phyloP scores from a whole-genome alignment of 2,113 vertebrate species.

The Himantopus leucocephalus region DNA sequence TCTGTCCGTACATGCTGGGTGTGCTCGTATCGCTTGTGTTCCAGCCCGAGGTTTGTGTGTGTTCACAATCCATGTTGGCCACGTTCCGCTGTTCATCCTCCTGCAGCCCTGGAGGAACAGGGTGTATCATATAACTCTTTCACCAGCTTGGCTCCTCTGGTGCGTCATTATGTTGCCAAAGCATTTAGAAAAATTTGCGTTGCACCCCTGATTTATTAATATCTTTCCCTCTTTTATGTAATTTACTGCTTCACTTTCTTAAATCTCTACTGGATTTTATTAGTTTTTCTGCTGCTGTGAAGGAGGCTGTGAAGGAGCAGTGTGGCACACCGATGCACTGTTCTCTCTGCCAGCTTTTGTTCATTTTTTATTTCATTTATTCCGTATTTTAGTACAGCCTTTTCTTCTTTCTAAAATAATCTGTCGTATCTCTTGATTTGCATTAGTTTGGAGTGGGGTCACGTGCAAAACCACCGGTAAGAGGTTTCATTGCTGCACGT shows the following conservation, averaged over 20 bases:
- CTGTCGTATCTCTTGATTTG: not conserved
- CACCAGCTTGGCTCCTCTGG: not conserved
- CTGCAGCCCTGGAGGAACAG: not conserved
- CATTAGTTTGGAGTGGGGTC: not conserved
- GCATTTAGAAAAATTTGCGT: not conserved
- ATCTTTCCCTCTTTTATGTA: not conserved
- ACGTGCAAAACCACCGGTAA: not conserved
- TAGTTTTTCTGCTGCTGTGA: not conserved
- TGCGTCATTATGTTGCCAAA: rapidly evolving
- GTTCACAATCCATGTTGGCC: rapidly evolving
- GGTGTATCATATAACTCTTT: not conserved
- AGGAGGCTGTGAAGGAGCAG: not conserved
- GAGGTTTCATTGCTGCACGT: not conserved
- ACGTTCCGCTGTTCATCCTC: not conserved
- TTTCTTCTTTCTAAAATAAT: not conserved
- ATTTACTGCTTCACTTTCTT: not conserved
- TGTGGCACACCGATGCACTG: not conserved
- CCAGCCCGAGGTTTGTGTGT: not conserved
- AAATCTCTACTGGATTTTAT: not conserved
- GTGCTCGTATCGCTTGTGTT: not conserved
- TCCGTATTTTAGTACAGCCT: not conserved
- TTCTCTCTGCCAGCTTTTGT: not conserved
- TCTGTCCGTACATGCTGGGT: not conserved
- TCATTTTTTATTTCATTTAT: not conserved
- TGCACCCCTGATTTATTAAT: not conserved